These are phyloP conservation scores for Caracal caracal DNA, from an alignment of 2,113 vertebrate genomes.

Conservation along the genomic window DNA sequence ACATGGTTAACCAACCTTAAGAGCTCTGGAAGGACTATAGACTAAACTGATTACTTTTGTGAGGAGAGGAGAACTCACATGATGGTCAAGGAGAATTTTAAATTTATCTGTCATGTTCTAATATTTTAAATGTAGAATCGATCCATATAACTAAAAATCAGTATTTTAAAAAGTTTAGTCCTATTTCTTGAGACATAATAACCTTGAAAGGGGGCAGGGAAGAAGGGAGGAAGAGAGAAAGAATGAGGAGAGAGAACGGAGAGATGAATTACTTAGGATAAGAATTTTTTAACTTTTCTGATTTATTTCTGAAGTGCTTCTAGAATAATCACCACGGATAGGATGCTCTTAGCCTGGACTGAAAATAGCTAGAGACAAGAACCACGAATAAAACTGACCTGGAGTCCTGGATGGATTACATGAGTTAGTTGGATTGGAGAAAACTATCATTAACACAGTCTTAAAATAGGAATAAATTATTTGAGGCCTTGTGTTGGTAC, in stretches of 20 bases:
- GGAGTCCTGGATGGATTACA: neutral
- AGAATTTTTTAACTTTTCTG: slow-evolving; percentile 1
- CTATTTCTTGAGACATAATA: neutral
- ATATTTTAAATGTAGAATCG: neutral
- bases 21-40: neutral
- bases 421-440: neutral
- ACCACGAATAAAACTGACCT: neutral
- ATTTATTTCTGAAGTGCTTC: slow-evolving; percentile 41
- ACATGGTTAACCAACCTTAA: neutral
- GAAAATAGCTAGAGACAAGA: slow-evolving; percentile 28
- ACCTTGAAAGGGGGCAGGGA: neutral
- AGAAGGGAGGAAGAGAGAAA: neutral
- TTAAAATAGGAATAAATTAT: neutral
- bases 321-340: neutral
- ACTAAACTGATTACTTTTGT: neutral
- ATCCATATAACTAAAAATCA: neutral
- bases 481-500: slow-evolving; percentile 74
- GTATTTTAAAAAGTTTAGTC: neutral
- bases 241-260: neutral
- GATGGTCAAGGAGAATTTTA: neutral
- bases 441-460: neutral
- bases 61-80: neutral
- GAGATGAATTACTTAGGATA: neutral
- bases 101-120: neutral
- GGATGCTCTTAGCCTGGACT: neutral